Percentiles rank a stretch among this genome's conserved stretches.
Conservation (phyloP, 2,113 vertebrate species). For the Isurus oxyrinchus region DNA sequence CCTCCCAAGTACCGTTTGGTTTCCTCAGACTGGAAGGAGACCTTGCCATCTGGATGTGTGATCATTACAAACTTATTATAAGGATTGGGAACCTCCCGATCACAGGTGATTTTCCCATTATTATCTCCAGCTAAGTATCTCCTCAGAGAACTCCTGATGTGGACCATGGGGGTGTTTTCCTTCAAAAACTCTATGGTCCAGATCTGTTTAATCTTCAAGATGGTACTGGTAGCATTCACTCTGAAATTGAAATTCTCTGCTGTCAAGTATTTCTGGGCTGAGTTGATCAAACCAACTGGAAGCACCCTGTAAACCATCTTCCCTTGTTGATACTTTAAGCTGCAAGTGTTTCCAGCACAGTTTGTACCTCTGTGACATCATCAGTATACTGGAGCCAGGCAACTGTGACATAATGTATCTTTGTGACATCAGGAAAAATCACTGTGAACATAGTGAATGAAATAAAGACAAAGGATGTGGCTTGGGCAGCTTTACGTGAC, state of each 20-base stretch:
- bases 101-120: constrained; percentile 43
- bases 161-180: constrained; percentile 38
- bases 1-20: constrained; percentile 44
- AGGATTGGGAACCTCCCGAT: constrained; percentile 40
- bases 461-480: not conserved
- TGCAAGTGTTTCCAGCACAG: not conserved
- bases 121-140: constrained; percentile 42
- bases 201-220: constrained; percentile 42
- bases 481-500: too few relatives aligned
- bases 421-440: constrained; percentile 32
- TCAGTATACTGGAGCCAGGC: not conserved
- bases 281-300: constrained; percentile 41
- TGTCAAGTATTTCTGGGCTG: constrained; percentile 43
- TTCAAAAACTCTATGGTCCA: constrained; percentile 41
- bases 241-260: constrained; percentile 43
- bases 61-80: constrained; percentile 40
- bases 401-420: not conserved
- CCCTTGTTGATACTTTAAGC: not conserved
- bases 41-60: constrained; percentile 42
- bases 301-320: constrained; percentile 31
- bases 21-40: constrained; percentile 42
- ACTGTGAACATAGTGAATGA: not conserved
- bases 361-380: not conserved
- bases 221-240: constrained; percentile 41
- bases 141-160: constrained; percentile 40